Conservation (phyloP, 1,140 invertebrate genomes). For the Schmidtea mediterranea region DNA sequence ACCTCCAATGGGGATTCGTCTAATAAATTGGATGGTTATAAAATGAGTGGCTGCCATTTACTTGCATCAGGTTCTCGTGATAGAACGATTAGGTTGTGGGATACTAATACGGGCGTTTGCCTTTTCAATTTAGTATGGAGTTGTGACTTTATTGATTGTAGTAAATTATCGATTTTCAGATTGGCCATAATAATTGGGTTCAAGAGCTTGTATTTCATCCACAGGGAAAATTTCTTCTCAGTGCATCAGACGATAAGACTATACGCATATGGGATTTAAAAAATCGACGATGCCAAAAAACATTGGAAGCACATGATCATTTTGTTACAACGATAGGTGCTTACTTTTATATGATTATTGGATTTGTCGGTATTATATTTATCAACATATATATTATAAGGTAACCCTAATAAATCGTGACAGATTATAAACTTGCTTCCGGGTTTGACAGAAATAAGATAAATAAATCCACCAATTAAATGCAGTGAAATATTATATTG, state of each 20-base stretch:
- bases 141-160: no score
- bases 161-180: conserved; percentile 12
- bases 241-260: conserved; percentile 86
- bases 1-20: not conserved
- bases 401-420: no score
- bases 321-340: conserved; percentile 89
- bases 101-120: conserved; percentile 64
- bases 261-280: conserved; percentile 80
- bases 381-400: no score
- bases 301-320: conserved; percentile 78
- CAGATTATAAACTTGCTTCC: no score
- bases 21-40: not conserved
- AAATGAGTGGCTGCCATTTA: not conserved
- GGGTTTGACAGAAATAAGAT: no score
- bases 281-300: conserved; percentile 68
- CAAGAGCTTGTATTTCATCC: conserved; percentile 78
- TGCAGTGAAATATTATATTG: no score
- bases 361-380: no score
- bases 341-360: no score
- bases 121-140: conserved; percentile 56
- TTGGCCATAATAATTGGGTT: conserved; percentile 95
- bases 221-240: conserved; percentile 76
- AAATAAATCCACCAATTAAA: no score
- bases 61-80: conserved; percentile 76
- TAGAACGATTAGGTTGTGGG: conserved; percentile 87